Evolutionary conservation across 2,888 invertebrate species (phyloP).

Genomic region (Latrodectus elegans): DNA sequence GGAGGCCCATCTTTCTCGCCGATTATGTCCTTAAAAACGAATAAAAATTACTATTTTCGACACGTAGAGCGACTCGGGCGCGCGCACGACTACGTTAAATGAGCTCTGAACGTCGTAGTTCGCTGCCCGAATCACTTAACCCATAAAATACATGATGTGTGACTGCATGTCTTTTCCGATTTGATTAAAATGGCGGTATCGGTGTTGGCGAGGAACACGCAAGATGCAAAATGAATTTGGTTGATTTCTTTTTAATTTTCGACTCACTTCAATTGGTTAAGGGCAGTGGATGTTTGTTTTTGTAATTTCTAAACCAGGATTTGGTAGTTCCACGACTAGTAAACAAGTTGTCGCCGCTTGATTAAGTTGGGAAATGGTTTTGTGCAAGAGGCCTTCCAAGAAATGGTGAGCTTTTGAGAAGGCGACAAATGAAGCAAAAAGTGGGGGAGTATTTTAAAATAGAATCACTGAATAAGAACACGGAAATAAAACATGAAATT

Average conservation of each 20-base stretch:
- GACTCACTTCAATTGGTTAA: background rate
- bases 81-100: background rate
- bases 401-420: no score
- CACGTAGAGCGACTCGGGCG: background rate
- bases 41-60: background rate
- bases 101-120: background rate
- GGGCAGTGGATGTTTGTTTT: background rate
- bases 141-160: conserved; percentile 42
- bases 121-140: conserved; percentile 33
- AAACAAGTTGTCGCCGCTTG: no score
- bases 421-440: no score
- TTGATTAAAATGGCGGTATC: no score
- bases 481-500: no score
- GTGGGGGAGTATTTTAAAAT: no score
- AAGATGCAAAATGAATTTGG: background rate
- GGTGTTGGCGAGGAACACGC: no score
- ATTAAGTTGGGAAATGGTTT: no score
- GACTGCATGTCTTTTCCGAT: background rate
- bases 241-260: background rate
- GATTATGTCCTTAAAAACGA: background rate
- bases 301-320: background rate
- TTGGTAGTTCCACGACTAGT: no score
- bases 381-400: no score
- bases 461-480: no score
- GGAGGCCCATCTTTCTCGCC: background rate